Percentiles rank a stretch among this genome's conserved stretches.
phyloP scores from a whole-genome alignment of 53 echinoderm and acorn worm species.

The Apostichopus leukothele region DNA sequence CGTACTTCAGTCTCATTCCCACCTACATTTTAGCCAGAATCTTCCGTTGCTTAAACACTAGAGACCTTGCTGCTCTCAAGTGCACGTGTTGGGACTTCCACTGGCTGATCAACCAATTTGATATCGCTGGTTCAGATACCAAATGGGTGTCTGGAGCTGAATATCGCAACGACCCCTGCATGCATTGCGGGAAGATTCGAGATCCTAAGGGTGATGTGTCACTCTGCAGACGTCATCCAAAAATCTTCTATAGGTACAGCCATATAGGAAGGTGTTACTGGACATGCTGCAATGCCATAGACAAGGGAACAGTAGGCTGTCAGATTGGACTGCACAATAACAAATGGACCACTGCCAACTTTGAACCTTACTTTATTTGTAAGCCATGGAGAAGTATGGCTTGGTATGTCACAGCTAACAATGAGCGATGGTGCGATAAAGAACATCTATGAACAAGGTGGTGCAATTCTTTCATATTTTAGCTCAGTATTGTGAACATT shows the following conservation, averaged over 20 bases:
- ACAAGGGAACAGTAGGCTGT: constrained; percentile 77
- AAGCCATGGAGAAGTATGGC: constrained; percentile 55
- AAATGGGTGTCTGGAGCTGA: constrained; percentile 63
- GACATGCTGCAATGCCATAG: constrained; percentile 80
- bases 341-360: constrained; percentile 78
- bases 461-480: too few relatives aligned
- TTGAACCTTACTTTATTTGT: constrained; percentile 47
- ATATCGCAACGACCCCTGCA: constrained; percentile 88
- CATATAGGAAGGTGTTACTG: constrained; percentile 78
- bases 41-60: constrained; percentile 65
- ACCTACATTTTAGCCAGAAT: constrained; percentile 80
- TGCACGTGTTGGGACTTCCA: constrained; percentile 86
- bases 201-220: constrained; percentile 93
- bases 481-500: too few relatives aligned
- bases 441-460: constrained; percentile 16
- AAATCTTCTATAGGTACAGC: constrained; percentile 88
- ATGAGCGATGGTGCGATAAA: constrained; percentile 35
- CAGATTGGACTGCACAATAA: constrained; percentile 82
- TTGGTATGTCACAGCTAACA: constrained; percentile 42
- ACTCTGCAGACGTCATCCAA: constrained; percentile 91
- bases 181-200: constrained; percentile 94
- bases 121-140: constrained; percentile 73
- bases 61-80: constrained; percentile 82
- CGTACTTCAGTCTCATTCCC: constrained; percentile 68
- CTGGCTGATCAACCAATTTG: constrained; percentile 83